Evolutionary conservation across 2,797 vertebrate species (phyloP).

Genomic region (Rhinoraja longicauda): DNA sequence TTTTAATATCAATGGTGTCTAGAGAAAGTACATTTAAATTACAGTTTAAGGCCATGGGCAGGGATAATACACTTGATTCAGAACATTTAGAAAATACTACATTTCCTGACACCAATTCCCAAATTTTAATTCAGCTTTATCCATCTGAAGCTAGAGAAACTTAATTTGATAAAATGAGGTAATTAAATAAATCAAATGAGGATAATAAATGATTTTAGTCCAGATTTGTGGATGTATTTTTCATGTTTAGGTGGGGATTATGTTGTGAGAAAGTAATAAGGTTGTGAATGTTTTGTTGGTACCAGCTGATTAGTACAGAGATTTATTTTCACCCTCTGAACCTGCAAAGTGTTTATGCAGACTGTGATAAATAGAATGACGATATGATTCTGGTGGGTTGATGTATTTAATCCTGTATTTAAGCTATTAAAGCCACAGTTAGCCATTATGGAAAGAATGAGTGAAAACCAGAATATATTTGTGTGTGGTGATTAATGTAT

Average conservation of each 20-base stretch:
- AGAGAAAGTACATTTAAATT: not conserved
- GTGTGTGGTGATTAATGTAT: slow-evolving; percentile 2
- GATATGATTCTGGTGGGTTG: slow-evolving; percentile 15
- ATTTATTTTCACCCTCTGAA: slow-evolving; percentile 3
- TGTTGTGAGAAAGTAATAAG: not conserved
- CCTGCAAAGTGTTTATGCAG: slow-evolving; percentile 21
- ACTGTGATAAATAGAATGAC: slow-evolving; percentile 4
- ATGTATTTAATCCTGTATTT: not conserved
- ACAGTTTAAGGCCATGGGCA: not conserved
- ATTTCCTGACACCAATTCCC: not conserved
- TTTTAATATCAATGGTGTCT: not conserved
- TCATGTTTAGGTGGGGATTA: not conserved
- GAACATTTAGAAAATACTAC: not conserved
- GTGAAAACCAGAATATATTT: not conserved
- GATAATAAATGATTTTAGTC: not conserved
- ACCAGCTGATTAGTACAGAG: not conserved
- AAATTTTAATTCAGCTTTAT: not conserved
- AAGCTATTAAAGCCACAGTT: slow-evolving; percentile 25
- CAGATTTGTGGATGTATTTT: not conserved
- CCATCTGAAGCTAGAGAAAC: too few relatives aligned
- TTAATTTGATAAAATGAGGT: too few relatives aligned
- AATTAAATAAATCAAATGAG: not conserved
- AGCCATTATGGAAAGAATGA: not conserved
- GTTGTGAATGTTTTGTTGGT: slow-evolving; percentile 6
- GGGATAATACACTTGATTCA: not conserved